Base-by-base conservation (phyloP, 2,888 invertebrate species). In the Geophilus truncorum region DNA sequence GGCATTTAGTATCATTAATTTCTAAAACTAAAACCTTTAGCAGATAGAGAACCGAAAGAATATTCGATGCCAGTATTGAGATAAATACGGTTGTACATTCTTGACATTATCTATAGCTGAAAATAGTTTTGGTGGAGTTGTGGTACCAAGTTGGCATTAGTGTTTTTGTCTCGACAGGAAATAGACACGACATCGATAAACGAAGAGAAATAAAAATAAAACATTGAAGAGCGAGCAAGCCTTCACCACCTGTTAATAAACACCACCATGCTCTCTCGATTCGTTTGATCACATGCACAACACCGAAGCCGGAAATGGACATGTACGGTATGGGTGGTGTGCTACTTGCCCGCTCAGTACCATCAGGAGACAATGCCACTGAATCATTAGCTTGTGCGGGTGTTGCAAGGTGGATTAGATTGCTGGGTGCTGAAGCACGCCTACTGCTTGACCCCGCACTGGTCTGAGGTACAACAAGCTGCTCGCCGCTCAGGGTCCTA, bases 331-430 rank as follows among this genome's bases (percentile, higher is more conserved):
- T 57, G 57, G 57, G 57, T 57, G 57, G 57, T 57, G 57, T 57
- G 23, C 57, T 57, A 76, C 76, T 76, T 76, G 76, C 34, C 76
- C 76, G 76, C 34, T 76, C 76, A 32, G 76, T 76, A 76, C 30
- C 30, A 34, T 30, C 76, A 76, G 32, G 32, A 57, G 23, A 23
- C 18, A 57, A 23, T 57, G 57, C 57, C 57, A 57, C 57, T 57
- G 57, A 57, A 57, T 57, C 57, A 57, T 57, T 57, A 57, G 57
- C 57, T 57, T 57, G 57, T 57, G 57, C 57, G 57, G 57, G 57
- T 57, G 57, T 57, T 57, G 57, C 57, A 57, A 57, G 57, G 57
- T 57, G 57, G 57, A 57, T 12, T 21, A 57, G 57, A 57, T 57
- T 57, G 76, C 76, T 76, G 76, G 30, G 76, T 76, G 76, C 76